Conservation (phyloP, 2,797 vertebrate species). For the Meriones psammophilus region DNA sequence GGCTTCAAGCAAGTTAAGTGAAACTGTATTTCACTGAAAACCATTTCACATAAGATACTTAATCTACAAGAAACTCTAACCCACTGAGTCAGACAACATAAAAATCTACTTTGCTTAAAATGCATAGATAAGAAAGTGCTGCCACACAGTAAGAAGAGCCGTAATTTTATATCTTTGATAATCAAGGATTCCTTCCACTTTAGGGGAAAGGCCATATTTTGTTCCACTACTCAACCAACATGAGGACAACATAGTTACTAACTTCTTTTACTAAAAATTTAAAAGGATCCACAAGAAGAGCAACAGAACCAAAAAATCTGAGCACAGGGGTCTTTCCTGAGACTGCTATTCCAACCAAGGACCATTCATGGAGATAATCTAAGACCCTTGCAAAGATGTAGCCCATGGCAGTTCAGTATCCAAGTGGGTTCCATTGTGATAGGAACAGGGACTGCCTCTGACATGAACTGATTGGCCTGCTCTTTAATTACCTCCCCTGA, state of each 20-base stretch:
- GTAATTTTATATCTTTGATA: slow-evolving; percentile 19
- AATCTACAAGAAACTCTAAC: slow-evolving; percentile 44
- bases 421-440: too few species aligned
- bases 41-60: slow-evolving; percentile 65
- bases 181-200: slow-evolving; percentile 54
- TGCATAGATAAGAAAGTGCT: slow-evolving; percentile 30
- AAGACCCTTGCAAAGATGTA: too few species aligned
- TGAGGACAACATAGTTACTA: slow-evolving; percentile 28
- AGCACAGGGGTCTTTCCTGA: too few species aligned
- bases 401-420: too few species aligned
- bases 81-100: slow-evolving; percentile 62
- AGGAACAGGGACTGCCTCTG: too few species aligned
- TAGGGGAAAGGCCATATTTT: slow-evolving; percentile 42
- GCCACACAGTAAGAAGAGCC: not conserved
- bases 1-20: slow-evolving; percentile 53
- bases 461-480: too few species aligned
- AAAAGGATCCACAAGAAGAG: not conserved
- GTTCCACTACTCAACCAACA: slow-evolving; percentile 36
- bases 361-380: too few species aligned
- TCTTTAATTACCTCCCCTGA: too few species aligned
- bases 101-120: slow-evolving; percentile 60
- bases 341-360: too few species aligned
- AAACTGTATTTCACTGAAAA: slow-evolving; percentile 56
- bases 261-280: slow-evolving; percentile 34
- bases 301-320: too few species aligned